phyloP scores from a whole-genome alignment of 2,113 vertebrate genomes.

The Sphaerodactylus townsendi region DNA sequence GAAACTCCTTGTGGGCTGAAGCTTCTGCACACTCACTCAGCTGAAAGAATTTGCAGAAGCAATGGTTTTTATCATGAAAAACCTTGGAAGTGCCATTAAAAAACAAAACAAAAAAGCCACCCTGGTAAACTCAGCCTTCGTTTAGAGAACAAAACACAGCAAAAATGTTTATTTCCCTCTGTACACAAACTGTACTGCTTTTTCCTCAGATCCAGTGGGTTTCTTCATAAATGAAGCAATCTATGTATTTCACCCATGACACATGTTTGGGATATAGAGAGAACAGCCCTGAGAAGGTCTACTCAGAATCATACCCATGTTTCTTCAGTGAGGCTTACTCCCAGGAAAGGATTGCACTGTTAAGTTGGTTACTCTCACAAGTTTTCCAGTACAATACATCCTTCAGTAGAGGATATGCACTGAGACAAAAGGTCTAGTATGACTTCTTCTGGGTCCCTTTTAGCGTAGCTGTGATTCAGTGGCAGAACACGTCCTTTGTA shows the following conservation, averaged over 20 bases:
- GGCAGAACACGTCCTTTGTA: neutral
- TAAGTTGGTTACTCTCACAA: neutral
- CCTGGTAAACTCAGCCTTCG: neutral
- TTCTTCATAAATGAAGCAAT: neutral
- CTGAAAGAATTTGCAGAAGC: neutral
- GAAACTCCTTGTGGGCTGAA: slow-evolving; percentile 4
- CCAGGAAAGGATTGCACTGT: no score
- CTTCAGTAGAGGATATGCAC: neutral
- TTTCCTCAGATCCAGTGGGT: neutral
- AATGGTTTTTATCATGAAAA: neutral
- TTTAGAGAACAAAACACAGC: neutral
- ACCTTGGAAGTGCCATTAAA: neutral
- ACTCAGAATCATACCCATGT: no score
- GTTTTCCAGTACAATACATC: neutral
- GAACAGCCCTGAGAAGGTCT: no score
- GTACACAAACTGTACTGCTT: neutral
- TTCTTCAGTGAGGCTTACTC: no score
- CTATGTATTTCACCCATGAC: no score
- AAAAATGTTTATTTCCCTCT: neutral
- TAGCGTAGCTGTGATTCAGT: neutral
- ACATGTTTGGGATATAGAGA: no score
- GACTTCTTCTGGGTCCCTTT: neutral
- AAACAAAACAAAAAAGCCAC: neutral
- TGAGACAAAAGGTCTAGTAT: neutral
- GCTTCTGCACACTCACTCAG: neutral